Conservation (phyloP, 2,797 vertebrate species). For the Pyrocephalus nanus region DNA sequence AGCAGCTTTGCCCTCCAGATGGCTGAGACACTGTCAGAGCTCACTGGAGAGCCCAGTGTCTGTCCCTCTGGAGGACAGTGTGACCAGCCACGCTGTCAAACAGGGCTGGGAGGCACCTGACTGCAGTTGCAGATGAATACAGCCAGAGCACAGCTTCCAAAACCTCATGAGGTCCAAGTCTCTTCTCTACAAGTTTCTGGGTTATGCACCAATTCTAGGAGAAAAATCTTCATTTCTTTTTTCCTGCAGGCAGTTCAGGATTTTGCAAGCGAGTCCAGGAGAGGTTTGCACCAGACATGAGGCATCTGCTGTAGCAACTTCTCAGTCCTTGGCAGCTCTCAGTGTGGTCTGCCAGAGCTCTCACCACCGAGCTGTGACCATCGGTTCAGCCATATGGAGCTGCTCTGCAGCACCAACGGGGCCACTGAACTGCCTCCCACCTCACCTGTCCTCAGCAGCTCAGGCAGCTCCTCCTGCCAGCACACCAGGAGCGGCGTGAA, state of each 20-base stretch:
- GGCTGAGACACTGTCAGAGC: neutral
- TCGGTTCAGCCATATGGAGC: accelerated
- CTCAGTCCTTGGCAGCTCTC: neutral
- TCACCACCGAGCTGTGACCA: neutral
- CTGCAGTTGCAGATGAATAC: accelerated
- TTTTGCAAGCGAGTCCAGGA: neutral
- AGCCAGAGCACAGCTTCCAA: neutral
- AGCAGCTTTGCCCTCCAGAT: neutral
- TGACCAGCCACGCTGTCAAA: neutral
- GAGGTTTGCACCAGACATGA: neutral
- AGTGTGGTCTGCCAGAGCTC: neutral
- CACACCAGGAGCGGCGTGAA: accelerated
- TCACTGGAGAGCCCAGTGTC: accelerated
- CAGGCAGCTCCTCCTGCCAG: neutral
- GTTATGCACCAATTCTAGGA: neutral
- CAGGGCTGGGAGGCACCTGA: neutral
- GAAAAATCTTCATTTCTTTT: neutral
- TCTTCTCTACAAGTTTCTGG: neutral
- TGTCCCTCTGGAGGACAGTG: accelerated
- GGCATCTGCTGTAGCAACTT: neutral
- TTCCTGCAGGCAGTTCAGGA: neutral
- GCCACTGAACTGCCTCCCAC: neutral
- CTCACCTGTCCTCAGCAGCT: neutral
- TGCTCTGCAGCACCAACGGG: neutral
- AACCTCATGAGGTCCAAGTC: neutral